Conservation (phyloP, 2,113 vertebrate species). For the Dasypus novemcinctus region DNA sequence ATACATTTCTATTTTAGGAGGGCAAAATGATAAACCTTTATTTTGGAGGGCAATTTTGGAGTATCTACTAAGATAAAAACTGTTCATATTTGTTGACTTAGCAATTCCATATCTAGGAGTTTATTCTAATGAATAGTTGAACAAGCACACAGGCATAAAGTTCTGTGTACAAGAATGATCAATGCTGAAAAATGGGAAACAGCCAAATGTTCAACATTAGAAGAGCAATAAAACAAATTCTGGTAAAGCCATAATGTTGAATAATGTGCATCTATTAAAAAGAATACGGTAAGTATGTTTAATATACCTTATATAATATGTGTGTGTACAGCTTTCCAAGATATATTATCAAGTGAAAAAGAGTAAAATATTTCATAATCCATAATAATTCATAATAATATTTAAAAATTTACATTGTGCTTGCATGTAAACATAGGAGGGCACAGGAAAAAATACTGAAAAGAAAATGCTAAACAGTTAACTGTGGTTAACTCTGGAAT, state of each 20-base stretch:
- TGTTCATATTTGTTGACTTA: not conserved
- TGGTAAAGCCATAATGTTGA: not conserved
- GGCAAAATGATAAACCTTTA: not conserved
- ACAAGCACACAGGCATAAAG: not conserved
- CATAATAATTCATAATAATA: not conserved
- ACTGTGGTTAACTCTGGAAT: not conserved
- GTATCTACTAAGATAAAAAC: not conserved
- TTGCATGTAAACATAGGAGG: not conserved
- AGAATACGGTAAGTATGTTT: not conserved
- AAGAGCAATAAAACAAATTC: not conserved
- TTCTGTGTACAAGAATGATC: not conserved
- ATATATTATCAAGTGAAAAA: not conserved
- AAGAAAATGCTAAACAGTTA: not conserved
- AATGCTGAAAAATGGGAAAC: not conserved
- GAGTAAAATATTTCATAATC: not conserved
- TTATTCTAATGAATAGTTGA: constrained; percentile 21
- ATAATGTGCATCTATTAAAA: not conserved
- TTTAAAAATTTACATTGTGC: not conserved
- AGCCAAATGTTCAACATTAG: not conserved
- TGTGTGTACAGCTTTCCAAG: not conserved
- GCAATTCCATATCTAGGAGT: not conserved
- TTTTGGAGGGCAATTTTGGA: not conserved
- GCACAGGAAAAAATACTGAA: not conserved
- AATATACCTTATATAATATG: not conserved
- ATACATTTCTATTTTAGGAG: not conserved